Evolutionary conservation across 2,888 invertebrate genomes (phyloP).

Genomic region (Lamellibrachia satsuma): DNA sequence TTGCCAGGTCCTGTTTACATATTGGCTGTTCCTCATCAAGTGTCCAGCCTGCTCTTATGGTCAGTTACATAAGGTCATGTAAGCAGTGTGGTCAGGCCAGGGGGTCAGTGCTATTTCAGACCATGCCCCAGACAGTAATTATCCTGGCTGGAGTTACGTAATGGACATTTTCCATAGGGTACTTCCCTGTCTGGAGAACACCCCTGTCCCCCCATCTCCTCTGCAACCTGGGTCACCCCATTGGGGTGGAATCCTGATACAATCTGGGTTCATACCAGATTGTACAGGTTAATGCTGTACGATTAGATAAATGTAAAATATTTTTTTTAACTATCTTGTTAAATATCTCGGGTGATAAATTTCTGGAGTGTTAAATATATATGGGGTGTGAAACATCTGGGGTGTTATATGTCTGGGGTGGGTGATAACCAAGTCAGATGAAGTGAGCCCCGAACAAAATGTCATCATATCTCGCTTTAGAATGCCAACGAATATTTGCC

Average conservation of each 20-base stretch:
- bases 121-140: constrained; percentile 17
- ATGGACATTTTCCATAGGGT: constrained; percentile 1
- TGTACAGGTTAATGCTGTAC: not conserved
- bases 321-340: not conserved
- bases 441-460: too few species aligned
- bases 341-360: not conserved
- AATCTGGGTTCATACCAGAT: not conserved
- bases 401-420: too few species aligned
- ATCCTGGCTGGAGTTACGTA: not conserved
- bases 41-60: not conserved
- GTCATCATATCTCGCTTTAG: too few species aligned
- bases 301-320: not conserved
- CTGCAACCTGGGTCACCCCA: not conserved
- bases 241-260: not conserved
- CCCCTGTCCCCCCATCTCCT: not conserved
- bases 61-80: constrained; percentile 12
- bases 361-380: not conserved
- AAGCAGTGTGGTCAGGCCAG: not conserved
- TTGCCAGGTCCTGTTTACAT: constrained; percentile 17
- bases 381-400: not conserved
- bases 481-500: too few species aligned
- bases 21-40: constrained; percentile 7
- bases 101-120: constrained; percentile 9
- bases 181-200: not conserved
- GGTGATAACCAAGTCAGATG: too few species aligned